Conservation (phyloP, 2,888 invertebrate species). For the Aporophyla lueneburgensis region DNA sequence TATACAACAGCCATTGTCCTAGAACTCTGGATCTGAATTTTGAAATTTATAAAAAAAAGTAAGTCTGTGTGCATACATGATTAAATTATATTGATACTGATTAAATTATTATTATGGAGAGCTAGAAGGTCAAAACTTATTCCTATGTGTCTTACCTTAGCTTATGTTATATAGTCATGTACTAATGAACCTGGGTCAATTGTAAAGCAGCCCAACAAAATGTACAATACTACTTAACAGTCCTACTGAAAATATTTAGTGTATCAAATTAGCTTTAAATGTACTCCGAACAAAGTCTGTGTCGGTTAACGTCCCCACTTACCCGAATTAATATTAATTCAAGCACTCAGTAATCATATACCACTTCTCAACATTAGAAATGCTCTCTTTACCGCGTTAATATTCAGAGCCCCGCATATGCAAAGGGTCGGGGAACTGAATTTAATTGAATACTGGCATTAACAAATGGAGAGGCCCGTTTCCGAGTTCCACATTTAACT, state of each 20-base stretch:
- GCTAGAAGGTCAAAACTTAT: not conserved
- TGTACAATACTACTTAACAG: not conserved
- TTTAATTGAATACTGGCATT: slow-evolving; percentile 90
- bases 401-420: slow-evolving; percentile 85
- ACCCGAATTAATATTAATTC: slow-evolving; percentile 70
- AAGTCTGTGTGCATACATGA: too few relatives aligned
- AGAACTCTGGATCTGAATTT: too few relatives aligned
- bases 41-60: too few relatives aligned
- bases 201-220: not conserved
- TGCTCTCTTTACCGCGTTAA: slow-evolving; percentile 81
- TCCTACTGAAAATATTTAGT: slow-evolving; percentile 18
- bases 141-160: not conserved
- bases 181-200: not conserved
- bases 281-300: slow-evolving; percentile 56
- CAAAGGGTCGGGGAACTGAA: slow-evolving; percentile 86
- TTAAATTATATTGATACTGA: too few relatives aligned
- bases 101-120: too few relatives aligned
- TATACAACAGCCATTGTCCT: too few relatives aligned
- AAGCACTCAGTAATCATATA: slow-evolving; percentile 73
- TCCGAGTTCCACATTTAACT: slow-evolving; percentile 88
- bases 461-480: slow-evolving; percentile 89
- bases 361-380: slow-evolving; percentile 76
- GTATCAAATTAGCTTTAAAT: slow-evolving; percentile 45
- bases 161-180: not conserved
- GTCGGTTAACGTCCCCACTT: slow-evolving; percentile 64